Percentiles rank a stretch among this genome's conserved stretches.
phyloP scores from a whole-genome alignment of 1,140 invertebrate species.

The Aphaenogaster rudis region DNA sequence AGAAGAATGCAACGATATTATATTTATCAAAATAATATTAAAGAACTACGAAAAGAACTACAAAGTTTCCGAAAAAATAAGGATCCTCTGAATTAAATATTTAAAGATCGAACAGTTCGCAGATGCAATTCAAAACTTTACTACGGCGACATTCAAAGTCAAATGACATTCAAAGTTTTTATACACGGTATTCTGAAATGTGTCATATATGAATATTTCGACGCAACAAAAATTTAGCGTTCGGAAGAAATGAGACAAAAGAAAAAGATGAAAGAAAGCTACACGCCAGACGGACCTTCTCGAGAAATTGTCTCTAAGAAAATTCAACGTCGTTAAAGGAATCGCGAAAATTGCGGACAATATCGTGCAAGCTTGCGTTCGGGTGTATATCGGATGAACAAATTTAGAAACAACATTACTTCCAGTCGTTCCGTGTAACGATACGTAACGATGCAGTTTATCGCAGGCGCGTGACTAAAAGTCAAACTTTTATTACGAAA shows the following conservation, averaged over 20 bases:
- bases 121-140: background rate
- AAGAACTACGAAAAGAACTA: background rate
- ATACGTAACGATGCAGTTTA: constrained; percentile 31
- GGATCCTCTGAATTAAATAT: background rate
- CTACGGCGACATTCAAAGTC: background rate
- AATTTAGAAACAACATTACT: constrained; percentile 25
- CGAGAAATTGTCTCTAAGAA: background rate
- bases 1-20: background rate
- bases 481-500: constrained; percentile 41
- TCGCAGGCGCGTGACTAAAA: constrained; percentile 35
- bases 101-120: background rate
- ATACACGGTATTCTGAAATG: background rate
- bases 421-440: constrained; percentile 7
- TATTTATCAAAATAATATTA: background rate
- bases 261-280: background rate
- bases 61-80: background rate
- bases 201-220: background rate
- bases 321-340: background rate
- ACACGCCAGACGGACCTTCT: background rate
- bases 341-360: background rate
- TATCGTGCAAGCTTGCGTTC: background rate
- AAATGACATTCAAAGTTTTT: background rate
- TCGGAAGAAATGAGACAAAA: background rate
- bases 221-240: background rate
- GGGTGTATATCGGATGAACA: background rate